A percentile compares a stretch with the other conserved stretches of the same genome.
Conservation (phyloP, 2,888 invertebrate species). For the Cephus rjabovi region DNA sequence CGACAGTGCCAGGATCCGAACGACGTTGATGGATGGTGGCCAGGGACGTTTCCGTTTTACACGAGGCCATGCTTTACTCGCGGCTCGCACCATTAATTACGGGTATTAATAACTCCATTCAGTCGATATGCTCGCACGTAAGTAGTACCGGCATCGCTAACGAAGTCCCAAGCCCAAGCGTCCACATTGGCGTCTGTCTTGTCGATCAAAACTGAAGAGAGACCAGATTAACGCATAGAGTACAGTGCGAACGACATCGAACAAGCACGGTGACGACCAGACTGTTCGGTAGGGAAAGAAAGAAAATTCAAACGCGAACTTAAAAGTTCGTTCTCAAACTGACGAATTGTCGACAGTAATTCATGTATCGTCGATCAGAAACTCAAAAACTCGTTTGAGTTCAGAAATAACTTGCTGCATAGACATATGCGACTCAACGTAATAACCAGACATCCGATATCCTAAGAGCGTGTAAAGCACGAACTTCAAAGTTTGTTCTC, state of each 20-base stretch:
- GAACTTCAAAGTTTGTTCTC: background rate
- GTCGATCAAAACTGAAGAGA: background rate
- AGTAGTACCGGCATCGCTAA: background rate
- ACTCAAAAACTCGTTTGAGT: background rate
- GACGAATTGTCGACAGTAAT: background rate
- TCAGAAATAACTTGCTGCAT: background rate
- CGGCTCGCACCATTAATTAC: constrained; percentile 36
- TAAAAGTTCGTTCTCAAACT: background rate
- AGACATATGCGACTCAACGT: background rate
- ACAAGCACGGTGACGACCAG: background rate
- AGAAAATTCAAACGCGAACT: background rate
- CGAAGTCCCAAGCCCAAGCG: background rate
- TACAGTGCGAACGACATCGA: background rate
- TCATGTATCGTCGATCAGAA: background rate
- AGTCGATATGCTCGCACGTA: background rate
- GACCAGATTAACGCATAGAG: background rate
- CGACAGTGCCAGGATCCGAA: constrained; percentile 30
- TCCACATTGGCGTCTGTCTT: background rate
- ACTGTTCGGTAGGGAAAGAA: background rate
- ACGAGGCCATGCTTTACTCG: constrained; percentile 27
- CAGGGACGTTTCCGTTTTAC: constrained; percentile 22
- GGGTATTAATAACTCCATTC: constrained; percentile 35
- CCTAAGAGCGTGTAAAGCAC: background rate
- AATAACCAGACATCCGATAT: background rate
- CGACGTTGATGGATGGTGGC: constrained; percentile 32